Base-by-base conservation (phyloP, 2,797 vertebrate species). In the Leptodactylus fallax region DNA sequence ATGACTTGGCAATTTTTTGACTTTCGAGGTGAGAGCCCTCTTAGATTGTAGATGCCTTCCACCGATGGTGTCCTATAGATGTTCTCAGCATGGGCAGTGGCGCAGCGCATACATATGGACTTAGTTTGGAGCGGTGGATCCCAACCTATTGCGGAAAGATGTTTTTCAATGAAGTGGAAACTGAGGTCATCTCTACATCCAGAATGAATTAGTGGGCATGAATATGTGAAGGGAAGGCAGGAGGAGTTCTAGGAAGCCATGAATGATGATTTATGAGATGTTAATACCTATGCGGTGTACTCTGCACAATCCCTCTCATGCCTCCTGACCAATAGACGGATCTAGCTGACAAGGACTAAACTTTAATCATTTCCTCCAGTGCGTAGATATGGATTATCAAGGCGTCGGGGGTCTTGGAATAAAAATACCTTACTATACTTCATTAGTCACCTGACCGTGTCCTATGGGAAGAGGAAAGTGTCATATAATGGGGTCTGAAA, bases 101-200 rank as follows among this genome's bases (percentile, higher is more conserved):
- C 19, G 47, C 49, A 69, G 63, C 53, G 21, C 7, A 16, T 13
- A 76, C 82, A 84, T 60, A 76, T 76, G 82, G 82, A 74, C 27
- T 47, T 76, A 1, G 69, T 84, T 84, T 84, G 69, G 27, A 55
- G 45, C 81, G 16, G 51, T 83, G 65, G 27, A 72, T 74, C 67
- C 25, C 53, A 5, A 84, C 45, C 53, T 16, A 23, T 58, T 56
- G 25, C 65, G 7, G 51, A 55, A 53, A 69, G 65, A 84, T 76
- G 55, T 61, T 80, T 61, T 58, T 60, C 25, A 60, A 5, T 81
- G 79, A 82, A 67, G 63, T 83, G 81, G 81, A 72, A 83, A 47
- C 81, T 58, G 67, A 58, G 81, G 81, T 83, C 81, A 83, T 72
- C 67, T 58, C 79, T 9, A 23, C 81, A 82, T 82, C 81, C 65